Conservation (phyloP, 2,888 invertebrate species). For the Orgyia antiqua region DNA sequence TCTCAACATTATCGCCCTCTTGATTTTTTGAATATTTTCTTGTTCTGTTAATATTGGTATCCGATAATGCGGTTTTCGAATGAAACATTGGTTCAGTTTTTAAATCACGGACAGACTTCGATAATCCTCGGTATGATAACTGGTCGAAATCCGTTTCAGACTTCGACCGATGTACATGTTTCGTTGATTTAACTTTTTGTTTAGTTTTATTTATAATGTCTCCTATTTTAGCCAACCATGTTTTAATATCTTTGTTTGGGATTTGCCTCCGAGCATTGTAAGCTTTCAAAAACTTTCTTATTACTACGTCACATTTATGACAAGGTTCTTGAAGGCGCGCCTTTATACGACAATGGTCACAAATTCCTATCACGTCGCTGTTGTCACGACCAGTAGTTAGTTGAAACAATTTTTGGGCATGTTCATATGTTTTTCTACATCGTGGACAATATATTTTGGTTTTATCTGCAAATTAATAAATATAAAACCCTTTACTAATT, state of each 20-base stretch:
- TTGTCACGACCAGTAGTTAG: constrained; percentile 24
- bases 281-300: constrained; percentile 34
- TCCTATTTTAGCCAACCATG: constrained; percentile 29
- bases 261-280: constrained; percentile 21
- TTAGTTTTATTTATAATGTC: constrained; percentile 16
- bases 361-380: constrained; percentile 40
- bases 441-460: constrained; percentile 40
- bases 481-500: background rate
- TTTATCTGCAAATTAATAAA: constrained; percentile 31
- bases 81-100: constrained; percentile 2
- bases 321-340: constrained; percentile 27
- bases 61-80: constrained; percentile 1
- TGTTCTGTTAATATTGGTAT: background rate
- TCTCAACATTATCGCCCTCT: background rate
- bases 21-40: background rate
- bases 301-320: constrained; percentile 39
- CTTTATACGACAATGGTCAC: constrained; percentile 43
- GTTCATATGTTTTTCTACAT: constrained; percentile 42
- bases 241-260: constrained; percentile 23
- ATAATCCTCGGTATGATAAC: constrained; percentile 8
- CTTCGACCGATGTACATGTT: background rate
- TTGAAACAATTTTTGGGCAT: constrained; percentile 35
- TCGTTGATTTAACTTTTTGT: background rate
- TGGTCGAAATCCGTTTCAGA: background rate
- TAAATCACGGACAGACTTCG: background rate